Conservation (phyloP, 2,888 invertebrate species). For the Suillia variegata region DNA sequence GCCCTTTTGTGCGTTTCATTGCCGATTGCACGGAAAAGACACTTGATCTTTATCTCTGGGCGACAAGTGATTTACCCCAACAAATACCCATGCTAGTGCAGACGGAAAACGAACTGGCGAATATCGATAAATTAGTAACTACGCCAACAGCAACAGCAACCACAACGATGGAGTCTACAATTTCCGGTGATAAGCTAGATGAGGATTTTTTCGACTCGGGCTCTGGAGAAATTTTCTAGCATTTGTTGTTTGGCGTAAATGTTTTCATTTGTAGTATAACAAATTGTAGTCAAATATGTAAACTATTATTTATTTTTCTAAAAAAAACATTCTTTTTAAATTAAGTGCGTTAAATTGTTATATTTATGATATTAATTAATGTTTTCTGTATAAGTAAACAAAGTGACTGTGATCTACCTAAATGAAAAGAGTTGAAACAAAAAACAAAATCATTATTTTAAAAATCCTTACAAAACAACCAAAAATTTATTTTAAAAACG, state of each 20-base stretch:
- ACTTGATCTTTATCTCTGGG: constrained; percentile 84
- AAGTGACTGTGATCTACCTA: not conserved
- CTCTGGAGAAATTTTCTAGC: constrained; percentile 42
- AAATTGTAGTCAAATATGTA: not conserved
- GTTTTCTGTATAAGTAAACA: no score
- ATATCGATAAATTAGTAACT: constrained; percentile 34
- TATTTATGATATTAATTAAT: no score
- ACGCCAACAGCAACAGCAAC: constrained; percentile 13
- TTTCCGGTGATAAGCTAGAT: not conserved
- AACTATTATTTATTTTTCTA: not conserved
- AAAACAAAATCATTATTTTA: not conserved
- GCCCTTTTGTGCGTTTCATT: constrained; percentile 95
- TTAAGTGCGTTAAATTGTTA: no score
- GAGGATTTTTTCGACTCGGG: constrained; percentile 37
- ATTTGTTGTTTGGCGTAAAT: constrained; percentile 24
- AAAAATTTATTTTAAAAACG: no score
- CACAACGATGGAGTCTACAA: not conserved
- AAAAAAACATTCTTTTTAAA: no score
- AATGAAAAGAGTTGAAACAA: not conserved
- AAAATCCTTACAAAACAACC: no score
- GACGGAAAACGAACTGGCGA: constrained; percentile 45
- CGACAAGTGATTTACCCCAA: constrained; percentile 75
- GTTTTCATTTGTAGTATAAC: constrained; percentile 16
- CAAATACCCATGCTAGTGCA: constrained; percentile 70
- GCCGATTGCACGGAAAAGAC: constrained; percentile 91